Conservation (phyloP, 2,888 invertebrate species). For the Callimorpha dominula region DNA sequence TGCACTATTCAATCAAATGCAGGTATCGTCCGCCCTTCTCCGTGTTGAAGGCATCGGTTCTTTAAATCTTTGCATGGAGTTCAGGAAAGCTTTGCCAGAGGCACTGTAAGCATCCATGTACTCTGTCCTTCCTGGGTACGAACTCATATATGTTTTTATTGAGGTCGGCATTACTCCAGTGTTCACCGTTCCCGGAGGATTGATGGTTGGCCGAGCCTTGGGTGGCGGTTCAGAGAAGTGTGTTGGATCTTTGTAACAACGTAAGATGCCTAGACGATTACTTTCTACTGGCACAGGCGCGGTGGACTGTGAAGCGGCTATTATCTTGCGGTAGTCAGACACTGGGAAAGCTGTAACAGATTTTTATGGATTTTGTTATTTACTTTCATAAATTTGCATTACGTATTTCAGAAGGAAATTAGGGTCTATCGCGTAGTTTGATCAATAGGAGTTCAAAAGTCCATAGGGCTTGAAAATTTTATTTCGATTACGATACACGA, state of each 20-base stretch:
- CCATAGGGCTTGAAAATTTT: too few relatives aligned
- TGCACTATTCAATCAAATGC: conserved; percentile 50
- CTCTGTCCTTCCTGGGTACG: conserved; percentile 87
- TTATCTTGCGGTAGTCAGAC: conserved; percentile 84
- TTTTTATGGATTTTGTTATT: background rate
- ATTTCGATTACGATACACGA: too few relatives aligned
- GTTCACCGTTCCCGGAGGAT: conserved; percentile 78
- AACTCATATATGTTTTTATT: conserved; percentile 83
- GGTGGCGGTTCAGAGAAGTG: conserved; percentile 85
- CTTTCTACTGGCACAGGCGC: conserved; percentile 87
- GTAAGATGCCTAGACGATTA: conserved; percentile 83
- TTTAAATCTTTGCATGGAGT: conserved; percentile 87
- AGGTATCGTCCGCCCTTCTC: conserved; percentile 85
- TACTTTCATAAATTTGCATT: background rate
- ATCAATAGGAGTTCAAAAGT: too few relatives aligned
- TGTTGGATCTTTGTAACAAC: conserved; percentile 88
- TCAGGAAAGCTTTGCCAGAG: conserved; percentile 86
- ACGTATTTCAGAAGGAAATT: too few relatives aligned
- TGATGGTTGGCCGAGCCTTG: conserved; percentile 84
- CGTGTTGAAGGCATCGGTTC: conserved; percentile 88
- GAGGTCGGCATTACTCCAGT: conserved; percentile 80
- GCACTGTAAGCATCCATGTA: conserved; percentile 88
- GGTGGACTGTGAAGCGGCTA: conserved; percentile 87
- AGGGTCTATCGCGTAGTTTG: too few relatives aligned
- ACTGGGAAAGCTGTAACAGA: conserved; percentile 80